Evolutionary conservation across 64 coral and sea anemone genomes (phyloP), one percentile per base, ranked within the genome.

Genomic region (Stichodactyla helianthus): DNA sequence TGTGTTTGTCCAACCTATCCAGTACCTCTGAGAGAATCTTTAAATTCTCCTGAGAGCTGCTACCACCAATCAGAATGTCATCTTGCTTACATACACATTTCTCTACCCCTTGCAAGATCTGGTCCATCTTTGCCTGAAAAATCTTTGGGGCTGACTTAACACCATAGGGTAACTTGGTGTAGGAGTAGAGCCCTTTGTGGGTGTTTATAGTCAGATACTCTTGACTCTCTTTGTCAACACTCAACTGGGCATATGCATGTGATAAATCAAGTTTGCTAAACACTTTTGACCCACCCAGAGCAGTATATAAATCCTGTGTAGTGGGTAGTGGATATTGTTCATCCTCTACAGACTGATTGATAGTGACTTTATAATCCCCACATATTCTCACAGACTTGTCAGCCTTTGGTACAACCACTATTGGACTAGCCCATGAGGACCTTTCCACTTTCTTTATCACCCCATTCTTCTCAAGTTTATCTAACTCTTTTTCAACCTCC

Each of bases 301-400:
- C 83, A 53, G 84, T 53, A 87, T 86, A 86, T 59, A 86, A 79
- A 59, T 91, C 89, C 28, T 91, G 83, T 86, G 71, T 50, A 35
- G 83, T 86, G 5, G 89, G 57, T 53, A 91, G 84, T 12, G 89
- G 84, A 71, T 91, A 87, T 54, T 91, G 83, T 28, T 85, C 83
- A 86, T 86, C 89, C 35, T 91, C 74, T 8, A 91, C 83, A 81
- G 35, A 76, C 27, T 59, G 78, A 55, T 91, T 91, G 26, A 91
- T 91, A 51, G 70, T 86, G 61, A 86, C 71, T 14, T 35, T 35
- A 35, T 35, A 35, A 35, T 35, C 31, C 31, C 31, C 31, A 35
- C 31, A 35, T 35, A 35, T 83, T 77, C 88, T 51, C 13, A 85
- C 83, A 57, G 89, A 86, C 57, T 82, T 87, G 61, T 91, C 89